Conservation (phyloP, 2,888 invertebrate species). For the Chrysodeixis includens region DNA sequence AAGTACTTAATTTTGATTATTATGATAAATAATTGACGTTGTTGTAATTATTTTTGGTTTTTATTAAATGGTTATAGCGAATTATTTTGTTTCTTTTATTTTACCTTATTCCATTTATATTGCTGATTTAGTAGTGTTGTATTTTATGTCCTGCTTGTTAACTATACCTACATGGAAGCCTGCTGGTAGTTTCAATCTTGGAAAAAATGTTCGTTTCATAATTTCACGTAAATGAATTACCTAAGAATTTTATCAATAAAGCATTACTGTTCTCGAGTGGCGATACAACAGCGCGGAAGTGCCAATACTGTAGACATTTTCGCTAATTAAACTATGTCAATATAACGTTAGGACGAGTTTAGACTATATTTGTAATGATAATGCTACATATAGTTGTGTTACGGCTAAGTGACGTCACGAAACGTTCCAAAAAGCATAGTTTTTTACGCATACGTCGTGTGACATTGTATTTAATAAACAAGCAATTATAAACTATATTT, state of each 20-base stretch:
- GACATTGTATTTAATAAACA: slow-evolving; percentile 57
- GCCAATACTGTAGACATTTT: slow-evolving; percentile 74
- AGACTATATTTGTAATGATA: slow-evolving; percentile 57
- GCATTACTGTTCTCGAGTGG: slow-evolving; percentile 52
- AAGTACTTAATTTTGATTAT: slow-evolving; percentile 76
- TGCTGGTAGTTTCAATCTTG: not conserved
- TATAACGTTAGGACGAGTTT: slow-evolving; percentile 68
- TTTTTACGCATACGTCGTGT: slow-evolving; percentile 76
- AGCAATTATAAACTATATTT: slow-evolving; percentile 75
- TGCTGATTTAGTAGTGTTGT: slow-evolving; percentile 30
- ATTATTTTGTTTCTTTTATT: slow-evolving; percentile 71
- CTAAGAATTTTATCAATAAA: slow-evolving; percentile 46
- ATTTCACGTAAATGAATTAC: not conserved
- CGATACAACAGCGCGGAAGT: slow-evolving; percentile 68
- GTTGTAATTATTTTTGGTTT: slow-evolving; percentile 80
- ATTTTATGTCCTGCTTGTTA: slow-evolving; percentile 23
- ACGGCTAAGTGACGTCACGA: slow-evolving; percentile 58
- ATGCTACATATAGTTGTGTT: slow-evolving; percentile 68
- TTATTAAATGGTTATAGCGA: slow-evolving; percentile 84
- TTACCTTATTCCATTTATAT: slow-evolving; percentile 54
- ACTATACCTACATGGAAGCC: slow-evolving; percentile 1
- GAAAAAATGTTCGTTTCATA: not conserved
- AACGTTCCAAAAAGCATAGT: slow-evolving; percentile 64
- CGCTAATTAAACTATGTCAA: slow-evolving; percentile 80
- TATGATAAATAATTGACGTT: slow-evolving; percentile 68